Conservation (phyloP, 2,888 invertebrate species). For the Agrotis clavis region DNA sequence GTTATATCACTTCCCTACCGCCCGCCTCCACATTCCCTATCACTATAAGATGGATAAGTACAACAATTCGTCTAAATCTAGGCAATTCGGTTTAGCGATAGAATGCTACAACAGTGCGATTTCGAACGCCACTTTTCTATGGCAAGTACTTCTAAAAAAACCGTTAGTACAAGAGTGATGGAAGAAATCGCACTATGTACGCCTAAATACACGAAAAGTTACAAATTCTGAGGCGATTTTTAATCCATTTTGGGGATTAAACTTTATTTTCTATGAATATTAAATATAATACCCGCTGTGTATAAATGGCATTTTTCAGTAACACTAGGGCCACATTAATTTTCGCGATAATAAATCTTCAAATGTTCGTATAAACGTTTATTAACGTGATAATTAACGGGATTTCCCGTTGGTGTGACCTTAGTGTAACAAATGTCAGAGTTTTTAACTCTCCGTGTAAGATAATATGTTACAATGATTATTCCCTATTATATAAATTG, state of each 20-base stretch:
- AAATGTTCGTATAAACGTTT: too few species aligned
- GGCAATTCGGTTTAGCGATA: constrained; percentile 84
- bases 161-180: constrained; percentile 33
- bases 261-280: constrained; percentile 41
- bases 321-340: not conserved
- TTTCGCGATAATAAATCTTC: too few species aligned
- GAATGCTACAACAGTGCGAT: constrained; percentile 46
- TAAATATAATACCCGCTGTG: constrained; percentile 44
- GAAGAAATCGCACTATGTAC: constrained; percentile 36
- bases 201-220: constrained; percentile 52
- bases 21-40: constrained; percentile 83
- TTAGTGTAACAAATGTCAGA: constrained; percentile 24
- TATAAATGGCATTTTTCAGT: constrained; percentile 48
- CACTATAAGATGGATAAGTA: constrained; percentile 88
- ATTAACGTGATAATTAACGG: too few species aligned
- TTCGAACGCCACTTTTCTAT: constrained; percentile 36
- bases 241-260: constrained; percentile 18
- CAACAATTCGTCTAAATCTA: constrained; percentile 88
- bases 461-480: constrained; percentile 57
- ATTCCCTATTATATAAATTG: constrained; percentile 64
- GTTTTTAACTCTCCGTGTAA: constrained; percentile 59
- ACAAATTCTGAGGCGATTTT: constrained; percentile 49
- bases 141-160: constrained; percentile 38
- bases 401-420: too few species aligned
- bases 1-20: constrained; percentile 73